Percentiles rank a stretch among this genome's conserved stretches.
These are phyloP conservation scores for Cetonia aurata DNA, from an alignment of 2,888 invertebrate species.

Conservation along the genomic window DNA sequence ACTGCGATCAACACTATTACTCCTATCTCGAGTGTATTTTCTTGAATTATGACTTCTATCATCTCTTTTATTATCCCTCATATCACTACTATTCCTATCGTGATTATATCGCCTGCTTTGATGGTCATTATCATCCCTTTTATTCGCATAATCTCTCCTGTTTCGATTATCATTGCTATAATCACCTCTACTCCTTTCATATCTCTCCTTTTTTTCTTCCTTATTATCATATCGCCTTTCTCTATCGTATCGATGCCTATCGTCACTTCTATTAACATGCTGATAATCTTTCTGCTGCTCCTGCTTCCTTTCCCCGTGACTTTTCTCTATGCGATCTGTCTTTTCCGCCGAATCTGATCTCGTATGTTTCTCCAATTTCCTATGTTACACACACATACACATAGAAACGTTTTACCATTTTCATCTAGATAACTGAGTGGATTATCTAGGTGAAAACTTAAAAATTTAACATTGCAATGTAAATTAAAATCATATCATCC, in stretches of 20 bases:
- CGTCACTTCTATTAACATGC: constrained; percentile 41
- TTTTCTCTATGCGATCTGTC: constrained; percentile 21
- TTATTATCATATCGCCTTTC: constrained; percentile 46
- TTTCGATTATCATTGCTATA: constrained; percentile 20
- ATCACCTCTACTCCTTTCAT: constrained; percentile 15
- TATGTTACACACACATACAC: constrained; percentile 47
- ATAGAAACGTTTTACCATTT: constrained; percentile 32
- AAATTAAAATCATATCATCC: constrained; percentile 15
- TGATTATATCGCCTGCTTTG: constrained; percentile 24
- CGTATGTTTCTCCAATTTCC: constrained; percentile 47
- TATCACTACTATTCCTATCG: constrained; percentile 26
- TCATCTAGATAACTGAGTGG: constrained; percentile 41
- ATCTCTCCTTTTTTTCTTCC: constrained; percentile 36
- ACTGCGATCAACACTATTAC: constrained; percentile 37
- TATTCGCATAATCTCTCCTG: constrained; percentile 32
- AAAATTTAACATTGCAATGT: constrained; percentile 16
- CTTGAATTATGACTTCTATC: constrained; percentile 30
- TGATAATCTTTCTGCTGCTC: constrained; percentile 45
- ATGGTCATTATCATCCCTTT: constrained; percentile 28
- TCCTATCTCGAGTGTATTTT: constrained; percentile 34
- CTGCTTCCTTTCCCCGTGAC: constrained; percentile 44
- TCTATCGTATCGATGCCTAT: constrained; percentile 38
- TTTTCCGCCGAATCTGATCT: constrained; percentile 37
- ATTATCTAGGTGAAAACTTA: constrained; percentile 35
- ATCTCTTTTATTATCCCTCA: constrained; percentile 32